These are phyloP conservation scores for Lipotes vexillifer DNA, from an alignment of 2,113 vertebrate genomes.

Conservation along the genomic window DNA sequence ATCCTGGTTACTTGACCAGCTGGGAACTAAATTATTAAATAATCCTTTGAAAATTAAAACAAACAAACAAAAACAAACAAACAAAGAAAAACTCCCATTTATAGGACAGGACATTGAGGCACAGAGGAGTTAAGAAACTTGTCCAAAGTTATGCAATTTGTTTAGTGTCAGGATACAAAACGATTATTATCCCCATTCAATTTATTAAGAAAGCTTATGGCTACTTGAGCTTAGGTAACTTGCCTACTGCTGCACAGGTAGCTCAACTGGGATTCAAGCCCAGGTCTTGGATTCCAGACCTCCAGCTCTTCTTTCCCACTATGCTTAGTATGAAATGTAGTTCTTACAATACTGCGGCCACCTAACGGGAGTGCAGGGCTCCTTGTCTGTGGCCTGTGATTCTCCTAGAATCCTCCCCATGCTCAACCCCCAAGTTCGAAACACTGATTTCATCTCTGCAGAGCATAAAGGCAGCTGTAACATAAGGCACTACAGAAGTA, in stretches of 20 bases:
- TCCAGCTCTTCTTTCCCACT: background rate
- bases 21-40: too few species aligned
- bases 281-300: background rate
- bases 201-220: background rate
- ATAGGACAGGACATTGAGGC: background rate
- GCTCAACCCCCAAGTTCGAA: background rate
- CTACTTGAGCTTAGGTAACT: background rate
- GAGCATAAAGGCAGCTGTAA: constrained; percentile 57
- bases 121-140: background rate
- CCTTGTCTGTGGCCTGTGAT: background rate
- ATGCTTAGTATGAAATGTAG: background rate
- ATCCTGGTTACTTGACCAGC: too few species aligned
- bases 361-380: background rate
- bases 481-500: constrained; percentile 55
- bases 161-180: background rate
- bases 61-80: too few species aligned
- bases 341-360: background rate
- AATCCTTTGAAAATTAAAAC: too few species aligned
- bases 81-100: background rate
- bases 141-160: background rate
- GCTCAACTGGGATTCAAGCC: background rate
- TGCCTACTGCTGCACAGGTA: background rate
- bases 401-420: background rate
- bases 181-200: background rate
- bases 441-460: constrained; percentile 7